Evolutionary conservation across 2,888 invertebrate genomes (phyloP), one percentile per base, ranked within the genome.

Genomic region (Ephialtes manifestator): DNA sequence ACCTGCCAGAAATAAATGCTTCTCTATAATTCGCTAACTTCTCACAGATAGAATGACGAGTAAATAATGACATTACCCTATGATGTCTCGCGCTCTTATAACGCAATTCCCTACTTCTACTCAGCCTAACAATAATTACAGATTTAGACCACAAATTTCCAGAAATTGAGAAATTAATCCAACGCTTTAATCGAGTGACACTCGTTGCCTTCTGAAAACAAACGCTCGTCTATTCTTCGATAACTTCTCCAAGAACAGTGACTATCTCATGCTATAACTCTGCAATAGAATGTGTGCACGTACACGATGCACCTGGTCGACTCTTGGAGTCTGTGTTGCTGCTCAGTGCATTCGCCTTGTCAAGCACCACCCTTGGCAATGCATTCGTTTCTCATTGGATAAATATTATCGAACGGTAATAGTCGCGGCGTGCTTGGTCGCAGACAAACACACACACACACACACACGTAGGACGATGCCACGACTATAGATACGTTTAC

Each of bases 361-460:
- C 39, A 43, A 63, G 18, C 60, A 31, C 48, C 60, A 60, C 60
- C 74, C 48, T 74, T 31, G 74, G 31, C 74, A 31, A 72, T 48
- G 60, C 77, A 71, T 65, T 65, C 63, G 43, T 77, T 81, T 70
- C 77, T 58, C 53, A 67, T 71, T 75, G 28, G 67, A 83, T 74
- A 80, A 77, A 77, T 81, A 78, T 84, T 53, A 71, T 81, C 71
- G 55, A 81, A 68, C 63, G 51, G 68, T 68, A 78, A 81, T 72
- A 70, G 67, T 35, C 60, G 53, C 65, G 35, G 11, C 55, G 58
- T 48, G 24, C 18, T 74, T 46, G 20, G 15, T 18, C 28, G 31
- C 60, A 7, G 35, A n/a, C 35, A 31, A 80, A 35, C 51, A 13
- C 65, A 60, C 65, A 60, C 53, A 53, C 51, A 72, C 43, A 35